Conservation (phyloP, 1,140 invertebrate genomes). For the Helicorthomorpha holstii region DNA sequence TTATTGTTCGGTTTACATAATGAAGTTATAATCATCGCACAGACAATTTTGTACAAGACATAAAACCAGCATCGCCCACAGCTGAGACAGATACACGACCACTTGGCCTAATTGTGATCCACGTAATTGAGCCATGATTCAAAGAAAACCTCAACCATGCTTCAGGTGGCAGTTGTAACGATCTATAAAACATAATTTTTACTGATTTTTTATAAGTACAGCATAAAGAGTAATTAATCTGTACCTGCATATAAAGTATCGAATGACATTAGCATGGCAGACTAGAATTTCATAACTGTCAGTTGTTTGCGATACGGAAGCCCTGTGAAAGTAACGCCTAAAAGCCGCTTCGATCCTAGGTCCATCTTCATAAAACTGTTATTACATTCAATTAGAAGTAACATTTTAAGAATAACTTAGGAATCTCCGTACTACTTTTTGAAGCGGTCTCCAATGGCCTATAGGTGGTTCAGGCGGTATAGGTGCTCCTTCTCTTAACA, state of each 20-base stretch:
- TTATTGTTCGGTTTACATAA: too few relatives aligned
- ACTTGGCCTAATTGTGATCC: constrained; percentile 64
- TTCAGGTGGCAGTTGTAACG: constrained; percentile 91
- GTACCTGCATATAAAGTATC: constrained; percentile 91
- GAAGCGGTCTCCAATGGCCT: constrained; percentile 60
- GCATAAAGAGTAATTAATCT: background rate
- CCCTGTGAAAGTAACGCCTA: constrained; percentile 81
- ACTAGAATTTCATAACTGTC: constrained; percentile 86
- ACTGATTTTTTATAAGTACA: background rate
- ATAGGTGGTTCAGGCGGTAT: constrained; percentile 72
- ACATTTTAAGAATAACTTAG: constrained; percentile 4
- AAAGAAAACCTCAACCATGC: constrained; percentile 86
- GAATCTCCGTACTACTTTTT: background rate
- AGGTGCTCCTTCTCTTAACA: constrained; percentile 87
- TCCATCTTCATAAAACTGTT: constrained; percentile 90
- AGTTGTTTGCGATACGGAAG: constrained; percentile 52
- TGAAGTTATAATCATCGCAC: too few relatives aligned
- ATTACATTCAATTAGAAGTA: constrained; percentile 1
- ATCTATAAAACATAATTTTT: constrained; percentile 40
- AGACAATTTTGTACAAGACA: constrained; percentile 53
- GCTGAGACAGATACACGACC: constrained; percentile 63
- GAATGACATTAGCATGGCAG: constrained; percentile 95
- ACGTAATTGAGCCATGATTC: constrained; percentile 85
- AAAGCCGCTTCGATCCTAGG: constrained; percentile 93
- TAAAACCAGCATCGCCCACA: constrained; percentile 76